These are phyloP conservation scores for Chalcosyrphus nemorum DNA, from an alignment of 2,888 invertebrate genomes.

Conservation along the genomic window DNA sequence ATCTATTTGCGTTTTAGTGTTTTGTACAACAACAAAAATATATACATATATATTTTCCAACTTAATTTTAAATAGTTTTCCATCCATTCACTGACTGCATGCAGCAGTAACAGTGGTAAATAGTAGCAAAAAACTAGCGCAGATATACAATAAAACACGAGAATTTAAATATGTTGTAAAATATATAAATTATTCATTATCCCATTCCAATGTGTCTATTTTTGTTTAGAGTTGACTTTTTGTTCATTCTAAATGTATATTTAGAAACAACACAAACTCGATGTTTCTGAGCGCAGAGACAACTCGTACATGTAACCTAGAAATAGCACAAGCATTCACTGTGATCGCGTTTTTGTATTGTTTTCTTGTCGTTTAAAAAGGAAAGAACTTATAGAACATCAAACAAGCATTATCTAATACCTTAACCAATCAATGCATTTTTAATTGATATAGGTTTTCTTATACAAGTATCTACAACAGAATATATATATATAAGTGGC, in stretches of 20 bases:
- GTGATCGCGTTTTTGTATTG: not conserved
- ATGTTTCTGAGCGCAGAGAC: conserved; percentile 1
- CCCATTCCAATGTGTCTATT: conserved; percentile 8
- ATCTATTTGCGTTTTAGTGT: conserved; percentile 38
- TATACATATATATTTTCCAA: conserved; percentile 26
- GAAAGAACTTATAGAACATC: not conserved
- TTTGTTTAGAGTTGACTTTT: conserved; percentile 10
- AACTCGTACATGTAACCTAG: conserved; percentile 9
- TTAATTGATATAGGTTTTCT: not conserved
- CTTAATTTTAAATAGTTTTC: conserved; percentile 26
- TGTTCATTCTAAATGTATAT: conserved; percentile 16
- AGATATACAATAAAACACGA: not conserved
- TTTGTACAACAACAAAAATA: conserved; percentile 2
- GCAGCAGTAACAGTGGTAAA: not conserved
- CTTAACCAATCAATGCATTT: conserved; percentile 6
- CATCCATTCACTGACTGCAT: not conserved
- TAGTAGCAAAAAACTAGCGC: not conserved
- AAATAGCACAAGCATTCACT: conserved; percentile 26
- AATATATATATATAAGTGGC: conserved; percentile 2
- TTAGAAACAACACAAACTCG: conserved; percentile 18
- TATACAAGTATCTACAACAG: not conserved
- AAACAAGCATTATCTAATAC: not conserved
- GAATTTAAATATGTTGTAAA: conserved; percentile 2
- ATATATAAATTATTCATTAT: conserved; percentile 46
- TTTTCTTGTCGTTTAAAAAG: conserved; percentile 10